These are phyloP conservation scores for Corvus hawaiiensis DNA, from an alignment of 2,113 vertebrate species.

Conservation along the genomic window DNA sequence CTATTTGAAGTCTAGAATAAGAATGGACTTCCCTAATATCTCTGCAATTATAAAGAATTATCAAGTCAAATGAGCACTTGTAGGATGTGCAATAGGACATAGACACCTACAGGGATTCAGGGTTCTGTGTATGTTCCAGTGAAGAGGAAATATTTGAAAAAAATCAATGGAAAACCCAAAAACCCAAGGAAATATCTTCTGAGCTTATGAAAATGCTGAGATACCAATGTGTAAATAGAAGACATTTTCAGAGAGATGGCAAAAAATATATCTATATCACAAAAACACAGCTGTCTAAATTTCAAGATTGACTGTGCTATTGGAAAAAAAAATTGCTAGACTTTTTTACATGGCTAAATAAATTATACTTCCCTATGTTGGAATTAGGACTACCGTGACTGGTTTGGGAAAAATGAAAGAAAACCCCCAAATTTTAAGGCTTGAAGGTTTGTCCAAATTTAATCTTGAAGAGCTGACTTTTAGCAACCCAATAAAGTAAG, in stretches of 20 bases:
- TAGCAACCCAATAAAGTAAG: background rate
- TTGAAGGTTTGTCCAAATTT: background rate
- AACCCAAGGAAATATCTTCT: background rate
- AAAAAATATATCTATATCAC: background rate
- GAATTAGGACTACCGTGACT: background rate
- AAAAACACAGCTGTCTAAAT: background rate
- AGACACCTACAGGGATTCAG: background rate
- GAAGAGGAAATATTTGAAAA: background rate
- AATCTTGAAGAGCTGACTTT: background rate
- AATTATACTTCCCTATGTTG: background rate
- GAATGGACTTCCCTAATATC: background rate
- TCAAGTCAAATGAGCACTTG: background rate
- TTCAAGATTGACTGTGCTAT: background rate
- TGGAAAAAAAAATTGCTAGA: background rate
- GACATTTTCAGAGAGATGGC: background rate
- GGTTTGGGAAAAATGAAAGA: background rate
- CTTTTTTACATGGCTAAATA: background rate
- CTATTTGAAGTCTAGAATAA: background rate
- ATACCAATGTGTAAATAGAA: background rate
- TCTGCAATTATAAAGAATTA: background rate
- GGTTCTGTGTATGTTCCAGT: background rate
- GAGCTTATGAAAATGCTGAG: background rate
- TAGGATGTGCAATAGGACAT: rapidly evolving
- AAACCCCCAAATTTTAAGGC: background rate
- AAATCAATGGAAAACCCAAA: background rate